phyloP scores from a whole-genome alignment of 2,888 invertebrate genomes.

The Agonum fuliginosum region DNA sequence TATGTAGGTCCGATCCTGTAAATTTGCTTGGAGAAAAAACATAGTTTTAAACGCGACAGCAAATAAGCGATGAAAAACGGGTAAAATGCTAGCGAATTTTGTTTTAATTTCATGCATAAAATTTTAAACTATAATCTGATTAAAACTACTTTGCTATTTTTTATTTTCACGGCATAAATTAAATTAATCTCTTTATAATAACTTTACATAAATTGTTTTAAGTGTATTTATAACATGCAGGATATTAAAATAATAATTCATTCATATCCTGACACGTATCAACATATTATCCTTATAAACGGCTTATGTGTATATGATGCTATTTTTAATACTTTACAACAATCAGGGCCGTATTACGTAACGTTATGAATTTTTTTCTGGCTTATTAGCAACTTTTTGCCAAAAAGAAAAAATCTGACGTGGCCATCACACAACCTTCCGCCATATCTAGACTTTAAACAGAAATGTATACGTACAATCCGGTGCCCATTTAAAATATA shows the following conservation, averaged over 20 bases:
- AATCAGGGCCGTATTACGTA: too few species aligned
- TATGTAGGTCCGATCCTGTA: too few species aligned
- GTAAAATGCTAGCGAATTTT: not conserved
- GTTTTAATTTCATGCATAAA: constrained; percentile 6
- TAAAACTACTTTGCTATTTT: constrained; percentile 6
- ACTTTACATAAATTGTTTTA: constrained; percentile 25
- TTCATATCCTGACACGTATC: constrained; percentile 21
- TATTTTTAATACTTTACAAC: not conserved
- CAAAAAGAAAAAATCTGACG: too few species aligned
- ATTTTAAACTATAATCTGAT: constrained; percentile 24
- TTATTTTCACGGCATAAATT: constrained; percentile 30
- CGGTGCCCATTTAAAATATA: too few species aligned
- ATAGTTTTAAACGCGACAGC: not conserved
- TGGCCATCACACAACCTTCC: too few species aligned
- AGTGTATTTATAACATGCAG: constrained; percentile 22
- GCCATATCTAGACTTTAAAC: too few species aligned
- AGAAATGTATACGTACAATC: too few species aligned
- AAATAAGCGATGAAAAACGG: not conserved
- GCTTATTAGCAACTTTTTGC: too few species aligned
- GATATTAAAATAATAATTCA: constrained; percentile 43
- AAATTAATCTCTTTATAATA: constrained; percentile 28
- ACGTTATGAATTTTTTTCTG: too few species aligned
- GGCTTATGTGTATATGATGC: not conserved
- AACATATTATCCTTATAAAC: constrained; percentile 6
- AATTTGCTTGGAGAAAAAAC: too few species aligned